These are phyloP conservation scores for Penaeus japonicus DNA, from an alignment of 1,140 invertebrate species.

Conservation along the genomic window DNA sequence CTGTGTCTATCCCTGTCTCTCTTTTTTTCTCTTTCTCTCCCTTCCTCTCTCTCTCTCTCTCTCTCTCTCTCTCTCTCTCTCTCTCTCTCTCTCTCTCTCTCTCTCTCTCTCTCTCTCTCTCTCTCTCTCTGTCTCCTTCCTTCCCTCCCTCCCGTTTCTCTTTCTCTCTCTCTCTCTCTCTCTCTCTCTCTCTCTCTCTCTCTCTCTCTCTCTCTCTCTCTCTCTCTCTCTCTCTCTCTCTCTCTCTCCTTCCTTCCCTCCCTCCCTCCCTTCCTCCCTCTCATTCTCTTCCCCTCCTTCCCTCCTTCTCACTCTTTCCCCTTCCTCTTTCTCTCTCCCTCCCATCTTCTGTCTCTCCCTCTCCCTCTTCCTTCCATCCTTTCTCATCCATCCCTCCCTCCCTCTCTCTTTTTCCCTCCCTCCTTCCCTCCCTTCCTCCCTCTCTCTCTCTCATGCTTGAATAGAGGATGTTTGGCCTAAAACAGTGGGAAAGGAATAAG, in stretches of 20 bases:
- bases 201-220: background rate
- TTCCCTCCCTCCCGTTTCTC: no score
- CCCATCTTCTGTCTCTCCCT: background rate
- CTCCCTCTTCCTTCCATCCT: background rate
- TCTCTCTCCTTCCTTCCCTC: no score
- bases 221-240: background rate
- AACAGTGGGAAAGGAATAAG: no score
- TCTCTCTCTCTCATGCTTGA: background rate
- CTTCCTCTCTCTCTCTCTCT: no score
- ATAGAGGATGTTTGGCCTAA: no score
- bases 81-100: no score
- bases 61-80: no score
- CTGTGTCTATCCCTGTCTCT: no score
- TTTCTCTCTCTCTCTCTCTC: background rate
- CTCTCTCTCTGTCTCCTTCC: no score
- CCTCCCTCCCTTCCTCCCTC: background rate
- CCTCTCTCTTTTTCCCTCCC: background rate
- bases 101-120: no score
- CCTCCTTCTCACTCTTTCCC: background rate
- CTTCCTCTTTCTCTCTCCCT: background rate
- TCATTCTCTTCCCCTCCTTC: background rate
- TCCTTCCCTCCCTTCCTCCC: no score
- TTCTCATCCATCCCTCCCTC: background rate
- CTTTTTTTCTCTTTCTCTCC: no score
- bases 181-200: background rate